Conservation (phyloP, 30 jellyfish, hydroid and myxozoan genomes). For the Sanderia malayensis region DNA sequence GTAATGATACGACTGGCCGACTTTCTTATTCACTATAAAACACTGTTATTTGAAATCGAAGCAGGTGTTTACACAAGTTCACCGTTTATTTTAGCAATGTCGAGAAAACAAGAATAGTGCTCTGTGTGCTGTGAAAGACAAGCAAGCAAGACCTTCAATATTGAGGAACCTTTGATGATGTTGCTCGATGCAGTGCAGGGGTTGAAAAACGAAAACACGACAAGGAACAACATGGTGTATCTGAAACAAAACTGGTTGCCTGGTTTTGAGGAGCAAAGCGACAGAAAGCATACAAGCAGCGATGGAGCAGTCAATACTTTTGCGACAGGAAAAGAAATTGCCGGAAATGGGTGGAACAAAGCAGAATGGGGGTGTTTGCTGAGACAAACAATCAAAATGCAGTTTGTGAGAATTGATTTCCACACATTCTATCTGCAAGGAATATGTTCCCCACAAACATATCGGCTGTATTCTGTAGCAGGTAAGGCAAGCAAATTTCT, state of each 20-base stretch:
- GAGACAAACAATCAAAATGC: background rate
- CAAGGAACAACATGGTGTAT: background rate
- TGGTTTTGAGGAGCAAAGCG: slow-evolving; percentile 4
- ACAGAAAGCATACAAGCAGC: slow-evolving; percentile 1
- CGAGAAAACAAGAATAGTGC: background rate
- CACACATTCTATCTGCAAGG: background rate
- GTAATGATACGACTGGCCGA: background rate
- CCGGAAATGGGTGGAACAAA: slow-evolving; percentile 1
- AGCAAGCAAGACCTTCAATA: background rate
- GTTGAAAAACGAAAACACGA: background rate
- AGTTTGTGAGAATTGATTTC: slow-evolving; percentile 3
- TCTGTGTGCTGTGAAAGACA: background rate
- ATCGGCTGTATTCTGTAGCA: background rate
- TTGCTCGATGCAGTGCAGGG: background rate
- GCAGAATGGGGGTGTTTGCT: background rate
- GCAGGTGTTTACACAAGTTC: background rate
- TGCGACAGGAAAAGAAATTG: background rate
- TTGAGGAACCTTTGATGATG: background rate
- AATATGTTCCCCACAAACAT: background rate
- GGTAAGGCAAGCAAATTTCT: background rate
- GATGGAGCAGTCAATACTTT: background rate
- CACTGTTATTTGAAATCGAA: background rate
- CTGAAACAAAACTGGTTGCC: background rate
- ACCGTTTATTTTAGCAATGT: background rate
- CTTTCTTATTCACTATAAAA: background rate